phyloP scores from a whole-genome alignment of 2,888 invertebrate genomes.

The Vandiemenella viatica region DNA sequence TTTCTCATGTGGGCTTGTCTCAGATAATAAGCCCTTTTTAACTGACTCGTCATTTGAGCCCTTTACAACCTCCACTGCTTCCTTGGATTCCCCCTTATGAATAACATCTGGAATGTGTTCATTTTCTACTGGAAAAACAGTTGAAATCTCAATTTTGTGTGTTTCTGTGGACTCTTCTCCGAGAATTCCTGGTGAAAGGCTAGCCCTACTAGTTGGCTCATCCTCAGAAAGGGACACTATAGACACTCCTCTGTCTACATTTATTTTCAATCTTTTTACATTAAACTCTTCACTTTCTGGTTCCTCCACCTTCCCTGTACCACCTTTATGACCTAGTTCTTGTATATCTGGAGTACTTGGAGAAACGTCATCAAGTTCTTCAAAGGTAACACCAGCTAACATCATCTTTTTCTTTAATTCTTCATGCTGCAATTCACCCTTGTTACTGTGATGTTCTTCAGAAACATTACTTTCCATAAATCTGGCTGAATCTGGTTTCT shows the following conservation, averaged over 20 bases:
- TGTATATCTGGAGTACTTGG: constrained; percentile 1
- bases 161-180: constrained; percentile 14
- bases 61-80: neutral
- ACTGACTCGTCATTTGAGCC: neutral
- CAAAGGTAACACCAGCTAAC: constrained; percentile 6
- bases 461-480: neutral
- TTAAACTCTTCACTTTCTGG: constrained; percentile 27
- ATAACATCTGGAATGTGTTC: constrained; percentile 6
- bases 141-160: constrained; percentile 18
- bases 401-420: neutral
- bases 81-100: constrained; percentile 19
- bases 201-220: constrained; percentile 25
- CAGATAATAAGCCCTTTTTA: constrained; percentile 24
- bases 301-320: constrained; percentile 33
- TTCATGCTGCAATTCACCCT: neutral
- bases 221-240: constrained; percentile 52
- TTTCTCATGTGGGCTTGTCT: constrained; percentile 20
- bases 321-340: constrained; percentile 1
- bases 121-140: neutral
- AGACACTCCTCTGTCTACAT: constrained; percentile 39
- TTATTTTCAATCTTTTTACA: constrained; percentile 13
- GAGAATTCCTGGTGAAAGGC: constrained; percentile 7
- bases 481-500: neutral
- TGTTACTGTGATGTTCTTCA: neutral
- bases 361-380: constrained; percentile 8